Percentiles rank a stretch among this genome's conserved stretches.
Conservation (phyloP, 2,113 vertebrate species). For the Muntiacus muntjak region DNA sequence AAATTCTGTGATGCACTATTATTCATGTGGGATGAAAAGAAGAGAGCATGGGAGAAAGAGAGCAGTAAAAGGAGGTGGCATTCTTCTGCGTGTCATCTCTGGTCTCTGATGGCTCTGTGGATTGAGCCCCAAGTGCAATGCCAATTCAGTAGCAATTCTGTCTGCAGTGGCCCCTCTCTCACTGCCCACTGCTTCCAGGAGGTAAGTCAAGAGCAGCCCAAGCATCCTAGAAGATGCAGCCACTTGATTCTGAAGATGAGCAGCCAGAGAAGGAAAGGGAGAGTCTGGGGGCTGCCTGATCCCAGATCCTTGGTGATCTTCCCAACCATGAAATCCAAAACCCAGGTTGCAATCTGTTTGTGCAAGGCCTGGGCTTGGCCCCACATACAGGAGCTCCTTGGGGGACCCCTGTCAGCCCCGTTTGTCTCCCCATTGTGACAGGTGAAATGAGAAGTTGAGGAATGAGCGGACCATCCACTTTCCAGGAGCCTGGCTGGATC, state of each 20-base stretch:
- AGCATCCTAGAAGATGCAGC: background rate
- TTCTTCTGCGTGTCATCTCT: background rate
- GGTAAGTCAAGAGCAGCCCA: background rate
- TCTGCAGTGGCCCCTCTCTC: background rate
- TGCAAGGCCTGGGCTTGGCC: background rate
- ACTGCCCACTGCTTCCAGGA: background rate
- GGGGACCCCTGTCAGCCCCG: background rate
- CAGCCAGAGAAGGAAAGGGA: background rate
- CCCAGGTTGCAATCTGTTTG: background rate
- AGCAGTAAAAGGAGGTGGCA: background rate
- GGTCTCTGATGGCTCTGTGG: background rate
- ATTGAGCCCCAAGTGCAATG: background rate
- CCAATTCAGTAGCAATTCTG: background rate
- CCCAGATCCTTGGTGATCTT: background rate
- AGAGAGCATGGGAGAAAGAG: background rate
- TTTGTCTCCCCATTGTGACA: background rate
- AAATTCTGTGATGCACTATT: background rate
- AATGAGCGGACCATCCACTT: background rate
- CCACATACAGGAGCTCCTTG: conserved; percentile 2
- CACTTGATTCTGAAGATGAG: background rate
- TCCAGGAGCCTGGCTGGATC: background rate
- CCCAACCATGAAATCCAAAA: conserved; percentile 20
- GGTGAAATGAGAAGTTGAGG: conserved; percentile 8
- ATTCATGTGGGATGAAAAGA: background rate
- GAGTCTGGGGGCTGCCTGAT: background rate